Evolutionary conservation across 2,113 vertebrate genomes (phyloP), one percentile per base, ranked within the genome.

Genomic region (Cyanoliseus patagonus): DNA sequence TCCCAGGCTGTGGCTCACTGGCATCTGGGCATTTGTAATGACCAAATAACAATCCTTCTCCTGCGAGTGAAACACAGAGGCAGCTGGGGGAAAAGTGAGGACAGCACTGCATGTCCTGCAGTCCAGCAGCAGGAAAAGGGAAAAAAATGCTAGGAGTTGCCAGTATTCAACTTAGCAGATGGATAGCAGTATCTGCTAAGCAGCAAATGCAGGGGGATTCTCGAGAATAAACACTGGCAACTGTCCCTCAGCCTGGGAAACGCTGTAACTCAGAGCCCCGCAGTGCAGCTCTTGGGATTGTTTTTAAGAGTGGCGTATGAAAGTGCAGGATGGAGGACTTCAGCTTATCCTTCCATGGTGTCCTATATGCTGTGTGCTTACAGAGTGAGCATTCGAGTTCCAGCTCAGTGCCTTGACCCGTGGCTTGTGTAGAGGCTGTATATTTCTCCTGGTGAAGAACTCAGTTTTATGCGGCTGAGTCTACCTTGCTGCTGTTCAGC

Each of bases 1-100:
- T 7, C 47, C 39, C 25, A 64, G 55, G 31, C 53, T 14, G 8
- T 30, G 46, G 44, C 37, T 63, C 14, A 28, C 24, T 17, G 33
- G 10, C 24, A 22, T 6, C 30, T 5, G 2, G 12, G 37, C 20
- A 31, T 72, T 2, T 0, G 27, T 42, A n/a, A 28, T 35, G 57
- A 7, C 5, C 14, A 49, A 27, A 28, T 35, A 13, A 82, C n/a
- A 33, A 27, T 51, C 16, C 20, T 55, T 70, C 18, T 80, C 10
- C 49, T 64, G 42, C 2, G 1, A 63, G 6, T 47, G 68, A 67
- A 77, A 59, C 27, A 31, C 12, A 20, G n/a, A 28, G 0, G 2
- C 14, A 27, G 16, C n/a, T 68, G 47, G 0, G 1, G 17, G 2
- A 15, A 5, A 72, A 46, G 30, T 7, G 59, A 70, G 37, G 15